Evolutionary conservation across 53 echinoderm and acorn worm genomes (phyloP), one percentile per base, ranked within the genome.

Genomic region (Luidia sarsii): DNA sequence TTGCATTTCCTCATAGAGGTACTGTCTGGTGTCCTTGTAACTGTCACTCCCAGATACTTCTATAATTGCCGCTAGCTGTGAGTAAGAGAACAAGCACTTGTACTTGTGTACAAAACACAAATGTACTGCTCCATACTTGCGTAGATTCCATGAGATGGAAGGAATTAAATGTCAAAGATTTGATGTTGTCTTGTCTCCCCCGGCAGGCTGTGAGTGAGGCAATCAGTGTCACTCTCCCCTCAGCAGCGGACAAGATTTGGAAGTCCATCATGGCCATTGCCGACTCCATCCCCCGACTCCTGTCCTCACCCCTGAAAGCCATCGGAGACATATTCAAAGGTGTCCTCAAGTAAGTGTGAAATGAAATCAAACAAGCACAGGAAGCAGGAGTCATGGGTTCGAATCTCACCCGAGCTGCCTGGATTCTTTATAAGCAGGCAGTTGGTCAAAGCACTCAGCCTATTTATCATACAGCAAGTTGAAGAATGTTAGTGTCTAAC

Each of bases 241-340:
- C 30, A 53, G 64, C 85, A 29, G 85, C 85, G 1, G 63, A 85
- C 45, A 33, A 60, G 20, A 85, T 74, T 14, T 71, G 50, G 50
- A 27, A 74, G 20, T 55, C 85, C 21, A 51, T 85, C 15, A 18
- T 50, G 33, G 51, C 51, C 25, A 64, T 72, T 36, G 52, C 65
- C 7, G 41, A 68, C 2, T 51, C 62, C 37, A 64, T 85, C 18
- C 38, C 38, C 4, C 39, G 52, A 22, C 21, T 85, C 4, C 50
- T 85, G 11, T 29, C 22, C 13, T 85, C 85, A 18, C 85, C 85
- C 15, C 35, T 52, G 39, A 73, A 59, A 34, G 72, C 75, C 33
- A 64, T 85, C 31, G 63, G 50, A 64, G 64, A 48, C 32, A 73
- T 85, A 24, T 48, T 63, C 16, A 65, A 74, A 52, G 61, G 63